Percentiles rank a stretch among this genome's conserved stretches.
phyloP scores from a whole-genome alignment of 2,888 invertebrate genomes.

The Callinectes sapidus region DNA sequence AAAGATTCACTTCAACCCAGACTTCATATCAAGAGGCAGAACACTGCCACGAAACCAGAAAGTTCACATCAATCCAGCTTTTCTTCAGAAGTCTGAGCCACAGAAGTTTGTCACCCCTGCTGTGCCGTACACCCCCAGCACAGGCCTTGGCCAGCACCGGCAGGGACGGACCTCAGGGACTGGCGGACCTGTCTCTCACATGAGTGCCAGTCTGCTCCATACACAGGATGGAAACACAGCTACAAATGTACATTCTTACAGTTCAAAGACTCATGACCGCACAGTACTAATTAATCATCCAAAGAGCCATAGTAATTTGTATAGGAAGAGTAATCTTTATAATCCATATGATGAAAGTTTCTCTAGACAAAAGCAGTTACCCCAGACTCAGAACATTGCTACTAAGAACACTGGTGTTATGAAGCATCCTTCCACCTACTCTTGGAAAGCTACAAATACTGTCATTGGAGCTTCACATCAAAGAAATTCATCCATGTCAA shows the following conservation, averaged over 20 bases:
- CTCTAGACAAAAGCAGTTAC: background rate
- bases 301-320: conserved; percentile 18
- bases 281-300: background rate
- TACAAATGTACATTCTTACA: background rate
- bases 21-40: conserved; percentile 46
- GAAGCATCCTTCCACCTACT: conserved; percentile 44
- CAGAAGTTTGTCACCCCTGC: conserved; percentile 1
- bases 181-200: background rate
- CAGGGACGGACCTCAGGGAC: background rate
- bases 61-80: conserved; percentile 62
- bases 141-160: background rate
- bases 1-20: conserved; percentile 61
- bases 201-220: background rate
- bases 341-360: background rate
- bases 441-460: conserved; percentile 22
- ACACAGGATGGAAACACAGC: background rate
- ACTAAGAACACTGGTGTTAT: background rate
- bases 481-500: conserved; percentile 3
- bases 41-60: conserved; percentile 12
- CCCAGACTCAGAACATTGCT: background rate
- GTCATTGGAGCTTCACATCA: background rate
- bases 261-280: conserved; percentile 12
- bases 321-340: conserved; percentile 22
- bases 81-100: conserved; percentile 47
- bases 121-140: background rate